Evolutionary conservation across 2,888 invertebrate species (phyloP).

Genomic region (Napeogenes sylphis): DNA sequence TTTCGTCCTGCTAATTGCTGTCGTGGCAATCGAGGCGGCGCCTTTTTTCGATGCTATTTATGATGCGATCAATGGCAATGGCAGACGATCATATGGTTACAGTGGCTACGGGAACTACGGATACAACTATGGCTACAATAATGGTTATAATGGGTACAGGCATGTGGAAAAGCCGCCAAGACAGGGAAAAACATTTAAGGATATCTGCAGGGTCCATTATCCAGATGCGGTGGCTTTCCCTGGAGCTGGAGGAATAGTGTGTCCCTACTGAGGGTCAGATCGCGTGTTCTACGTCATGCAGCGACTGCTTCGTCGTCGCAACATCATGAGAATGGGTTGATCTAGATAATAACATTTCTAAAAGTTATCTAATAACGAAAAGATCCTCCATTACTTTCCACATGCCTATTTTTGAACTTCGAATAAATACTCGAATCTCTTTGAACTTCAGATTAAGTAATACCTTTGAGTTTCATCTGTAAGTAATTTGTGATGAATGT

Average conservation of each 20-base stretch:
- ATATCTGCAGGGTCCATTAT: constrained; percentile 83
- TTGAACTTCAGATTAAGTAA: not conserved
- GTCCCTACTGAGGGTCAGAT: constrained; percentile 79
- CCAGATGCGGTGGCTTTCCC: constrained; percentile 71
- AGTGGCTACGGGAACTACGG: constrained; percentile 49
- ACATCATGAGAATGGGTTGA: constrained; percentile 75
- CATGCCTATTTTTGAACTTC: not conserved
- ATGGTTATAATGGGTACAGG: constrained; percentile 41
- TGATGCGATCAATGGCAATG: constrained; percentile 64
- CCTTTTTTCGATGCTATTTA: constrained; percentile 73
- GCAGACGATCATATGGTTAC: constrained; percentile 61
- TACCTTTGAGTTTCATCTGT: constrained; percentile 15
- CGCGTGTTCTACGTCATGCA: constrained; percentile 77
- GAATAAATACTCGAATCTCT: not conserved
- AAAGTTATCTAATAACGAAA: constrained; percentile 1
- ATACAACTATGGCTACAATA: constrained; percentile 44
- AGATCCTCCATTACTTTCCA: not conserved
- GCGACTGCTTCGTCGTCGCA: constrained; percentile 70
- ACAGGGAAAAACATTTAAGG: constrained; percentile 79
- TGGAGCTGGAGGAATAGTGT: constrained; percentile 79
- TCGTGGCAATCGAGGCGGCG: constrained; percentile 48
- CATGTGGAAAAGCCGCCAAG: constrained; percentile 43
- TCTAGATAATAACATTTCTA: constrained; percentile 14
- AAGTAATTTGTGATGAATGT: constrained; percentile 29
- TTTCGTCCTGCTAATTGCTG: constrained; percentile 43